phyloP scores from a whole-genome alignment of 2,797 vertebrate species.

The Calcarius lapponicus region DNA sequence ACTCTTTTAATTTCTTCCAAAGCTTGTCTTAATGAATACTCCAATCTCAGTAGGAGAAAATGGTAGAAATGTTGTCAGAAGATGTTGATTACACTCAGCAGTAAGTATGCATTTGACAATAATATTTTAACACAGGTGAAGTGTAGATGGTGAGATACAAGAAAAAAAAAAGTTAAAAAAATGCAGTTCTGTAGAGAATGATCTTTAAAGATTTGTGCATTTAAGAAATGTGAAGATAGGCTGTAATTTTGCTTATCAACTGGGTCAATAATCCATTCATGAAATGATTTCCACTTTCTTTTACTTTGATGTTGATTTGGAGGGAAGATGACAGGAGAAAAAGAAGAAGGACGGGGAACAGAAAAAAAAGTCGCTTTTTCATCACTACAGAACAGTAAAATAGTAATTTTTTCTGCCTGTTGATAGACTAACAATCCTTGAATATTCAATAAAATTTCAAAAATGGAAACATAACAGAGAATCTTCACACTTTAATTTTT shows the following conservation, averaged over 20 bases:
- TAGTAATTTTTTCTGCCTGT: not conserved
- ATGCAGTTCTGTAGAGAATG: not conserved
- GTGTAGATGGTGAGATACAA: not conserved
- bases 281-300: not conserved
- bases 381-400: not conserved
- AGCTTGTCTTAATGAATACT: constrained; percentile 60
- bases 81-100: constrained; percentile 55
- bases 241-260: not conserved
- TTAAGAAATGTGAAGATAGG: not conserved
- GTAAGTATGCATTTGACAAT: constrained; percentile 14
- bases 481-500: not conserved
- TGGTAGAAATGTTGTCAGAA: constrained; percentile 27
- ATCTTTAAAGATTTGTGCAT: not conserved
- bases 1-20: constrained; percentile 45
- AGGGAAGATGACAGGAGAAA: not conserved
- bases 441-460: not conserved
- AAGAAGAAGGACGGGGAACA: not conserved
- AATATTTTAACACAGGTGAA: not conserved
- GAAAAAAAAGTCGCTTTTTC: not conserved
- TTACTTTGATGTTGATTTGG: not conserved
- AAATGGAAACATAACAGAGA: not conserved
- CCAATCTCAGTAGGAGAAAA: constrained; percentile 47
- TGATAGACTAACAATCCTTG: not conserved
- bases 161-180: not conserved
- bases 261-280: not conserved